Conservation (phyloP, 2,113 vertebrate species). For the Eurystomus gularis region DNA sequence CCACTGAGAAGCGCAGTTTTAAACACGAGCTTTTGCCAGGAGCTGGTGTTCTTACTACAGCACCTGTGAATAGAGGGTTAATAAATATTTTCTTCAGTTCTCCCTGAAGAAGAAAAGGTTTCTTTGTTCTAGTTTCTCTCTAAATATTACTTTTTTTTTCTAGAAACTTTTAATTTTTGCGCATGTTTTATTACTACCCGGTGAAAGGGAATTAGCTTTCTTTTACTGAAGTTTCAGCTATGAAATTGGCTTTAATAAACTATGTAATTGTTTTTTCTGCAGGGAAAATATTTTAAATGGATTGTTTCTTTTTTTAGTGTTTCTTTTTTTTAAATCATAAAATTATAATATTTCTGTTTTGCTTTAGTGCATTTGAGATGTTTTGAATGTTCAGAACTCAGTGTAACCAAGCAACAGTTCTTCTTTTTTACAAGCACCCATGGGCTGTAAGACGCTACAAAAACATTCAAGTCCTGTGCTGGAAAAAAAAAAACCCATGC, state of each 20-base stretch:
- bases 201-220: conserved; percentile 39
- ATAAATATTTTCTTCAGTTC: background rate
- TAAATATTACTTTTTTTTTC: background rate
- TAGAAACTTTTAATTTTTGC: conserved; percentile 40
- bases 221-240: conserved; percentile 22
- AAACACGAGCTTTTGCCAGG: background rate
- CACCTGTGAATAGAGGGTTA: background rate
- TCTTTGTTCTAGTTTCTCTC: conserved; percentile 10
- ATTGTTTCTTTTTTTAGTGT: conserved; percentile 9
- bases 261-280: conserved; percentile 30
- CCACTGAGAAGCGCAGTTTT: fast-evolving
- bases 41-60: background rate
- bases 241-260: conserved; percentile 46
- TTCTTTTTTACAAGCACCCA: background rate
- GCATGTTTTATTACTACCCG: background rate
- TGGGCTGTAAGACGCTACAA: background rate
- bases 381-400: conserved; percentile 23
- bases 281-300: conserved; percentile 12
- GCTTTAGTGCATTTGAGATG: conserved; percentile 11
- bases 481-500: background rate
- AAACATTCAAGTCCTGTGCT: background rate
- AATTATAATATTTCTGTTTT: conserved; percentile 10
- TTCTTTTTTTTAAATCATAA: background rate
- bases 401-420: conserved; percentile 17
- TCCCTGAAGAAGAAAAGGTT: background rate